These are phyloP conservation scores for Drosophila peninsularis DNA, from an alignment of 2,888 invertebrate genomes.

Conservation along the genomic window DNA sequence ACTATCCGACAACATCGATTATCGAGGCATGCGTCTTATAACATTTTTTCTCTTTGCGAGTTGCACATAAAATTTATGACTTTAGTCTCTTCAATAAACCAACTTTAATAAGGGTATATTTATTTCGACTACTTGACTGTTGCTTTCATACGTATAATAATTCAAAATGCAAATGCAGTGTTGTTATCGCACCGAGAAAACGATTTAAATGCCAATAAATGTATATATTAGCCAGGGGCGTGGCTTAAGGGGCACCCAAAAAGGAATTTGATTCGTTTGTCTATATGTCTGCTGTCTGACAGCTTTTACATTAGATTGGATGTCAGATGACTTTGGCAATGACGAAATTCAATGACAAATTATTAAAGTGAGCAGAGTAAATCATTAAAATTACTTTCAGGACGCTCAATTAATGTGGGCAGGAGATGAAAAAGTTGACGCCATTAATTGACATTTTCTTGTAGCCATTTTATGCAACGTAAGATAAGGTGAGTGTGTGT, in stretches of 20 bases:
- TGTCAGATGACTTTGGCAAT: conserved; percentile 56
- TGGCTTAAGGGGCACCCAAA: conserved; percentile 49
- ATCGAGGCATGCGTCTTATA: not conserved
- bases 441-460: conserved; percentile 74
- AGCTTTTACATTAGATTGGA: conserved; percentile 50
- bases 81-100: too few species aligned
- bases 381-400: conserved; percentile 32
- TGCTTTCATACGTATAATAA: conserved; percentile 45
- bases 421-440: conserved; percentile 57
- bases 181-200: conserved; percentile 57
- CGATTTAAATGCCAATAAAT: conserved; percentile 55
- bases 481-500: not conserved
- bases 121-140: conserved; percentile 3
- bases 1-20: not conserved
- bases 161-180: conserved; percentile 63
- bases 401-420: conserved; percentile 43
- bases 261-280: conserved; percentile 53
- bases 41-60: too few species aligned
- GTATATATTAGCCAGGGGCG: conserved; percentile 36
- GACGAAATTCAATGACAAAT: conserved; percentile 56
- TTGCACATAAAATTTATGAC: too few species aligned
- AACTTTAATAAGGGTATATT: conserved; percentile 29
- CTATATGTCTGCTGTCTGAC: conserved; percentile 40
- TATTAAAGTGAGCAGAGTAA: conserved; percentile 29
- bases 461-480: conserved; percentile 1